Evolutionary conservation across 2,113 vertebrate species (phyloP).

Genomic region (Microtus pennsylvanicus): DNA sequence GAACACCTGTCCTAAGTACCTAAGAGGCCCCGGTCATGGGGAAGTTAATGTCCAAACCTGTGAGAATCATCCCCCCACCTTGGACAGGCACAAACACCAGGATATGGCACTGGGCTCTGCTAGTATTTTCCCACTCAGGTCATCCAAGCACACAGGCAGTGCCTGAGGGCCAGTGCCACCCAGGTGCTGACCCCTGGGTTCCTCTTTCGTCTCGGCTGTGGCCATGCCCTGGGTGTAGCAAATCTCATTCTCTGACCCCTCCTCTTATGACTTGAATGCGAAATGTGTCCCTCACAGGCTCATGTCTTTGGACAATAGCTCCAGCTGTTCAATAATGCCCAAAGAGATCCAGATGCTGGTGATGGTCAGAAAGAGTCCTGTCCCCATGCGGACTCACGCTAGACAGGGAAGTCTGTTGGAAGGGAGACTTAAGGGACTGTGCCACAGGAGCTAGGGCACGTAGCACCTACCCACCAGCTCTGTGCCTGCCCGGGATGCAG

Average conservation of each 20-base stretch:
- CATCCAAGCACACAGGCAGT: fast-evolving
- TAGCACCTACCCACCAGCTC: not conserved
- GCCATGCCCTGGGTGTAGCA: too few species aligned
- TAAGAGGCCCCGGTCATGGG: not conserved
- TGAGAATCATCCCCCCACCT: too few species aligned
- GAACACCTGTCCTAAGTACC: not conserved
- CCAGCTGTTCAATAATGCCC: constrained; percentile 31
- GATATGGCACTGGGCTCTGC: not conserved
- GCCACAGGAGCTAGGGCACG: fast-evolving
- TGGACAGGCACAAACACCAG: fast-evolving
- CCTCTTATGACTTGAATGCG: not conserved
- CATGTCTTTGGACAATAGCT: not conserved
- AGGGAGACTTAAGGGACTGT: fast-evolving
- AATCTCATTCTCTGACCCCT: not conserved
- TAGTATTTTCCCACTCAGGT: not conserved
- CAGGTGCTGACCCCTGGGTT: fast-evolving
- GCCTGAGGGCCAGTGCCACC: not conserved
- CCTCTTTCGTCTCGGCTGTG: not conserved
- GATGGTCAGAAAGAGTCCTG: not conserved
- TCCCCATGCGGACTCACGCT: not conserved
- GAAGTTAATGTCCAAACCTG: not conserved
- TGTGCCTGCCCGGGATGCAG: fast-evolving
- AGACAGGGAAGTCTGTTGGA: not conserved
- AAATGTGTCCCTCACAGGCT: not conserved
- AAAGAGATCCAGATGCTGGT: not conserved